A percentile compares a stretch with the other conserved stretches of the same genome.
Evolutionary conservation across 2,113 vertebrate species (phyloP).

Genomic region (Hemibagrus wyckioides): DNA sequence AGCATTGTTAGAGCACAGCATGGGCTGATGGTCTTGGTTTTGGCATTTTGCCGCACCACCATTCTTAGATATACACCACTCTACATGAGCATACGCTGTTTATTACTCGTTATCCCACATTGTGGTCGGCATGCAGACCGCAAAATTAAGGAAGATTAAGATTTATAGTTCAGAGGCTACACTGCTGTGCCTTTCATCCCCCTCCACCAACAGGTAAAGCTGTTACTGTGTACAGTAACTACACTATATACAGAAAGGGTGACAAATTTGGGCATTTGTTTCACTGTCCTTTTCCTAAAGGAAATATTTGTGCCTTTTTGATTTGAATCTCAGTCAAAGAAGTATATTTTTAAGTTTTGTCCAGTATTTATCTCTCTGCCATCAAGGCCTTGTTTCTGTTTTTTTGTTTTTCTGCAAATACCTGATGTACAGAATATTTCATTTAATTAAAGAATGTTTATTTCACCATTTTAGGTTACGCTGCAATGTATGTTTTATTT

Average conservation of each 20-base stretch:
- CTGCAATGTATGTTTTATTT: background rate
- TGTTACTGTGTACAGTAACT: slow-evolving; percentile 29
- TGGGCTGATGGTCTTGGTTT: background rate
- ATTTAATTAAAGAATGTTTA: background rate
- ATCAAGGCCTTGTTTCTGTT: slow-evolving; percentile 27
- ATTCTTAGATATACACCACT: background rate
- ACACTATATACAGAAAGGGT: slow-evolving; percentile 31
- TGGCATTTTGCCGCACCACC: background rate
- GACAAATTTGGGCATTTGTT: slow-evolving; percentile 46
- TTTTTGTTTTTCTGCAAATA: background rate
- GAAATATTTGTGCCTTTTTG: slow-evolving; percentile 51
- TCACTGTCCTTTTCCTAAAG: slow-evolving; percentile 43
- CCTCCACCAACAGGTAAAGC: slow-evolving; percentile 31
- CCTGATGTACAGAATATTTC: slow-evolving; percentile 2
- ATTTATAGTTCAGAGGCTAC: slow-evolving; percentile 26
- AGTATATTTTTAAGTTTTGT: slow-evolving; percentile 37
- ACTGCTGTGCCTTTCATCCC: slow-evolving; percentile 49
- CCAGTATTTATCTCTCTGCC: slow-evolving; percentile 15
- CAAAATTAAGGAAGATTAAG: background rate
- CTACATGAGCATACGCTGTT: background rate
- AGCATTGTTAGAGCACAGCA: slow-evolving; percentile 15
- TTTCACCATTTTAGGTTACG: background rate
- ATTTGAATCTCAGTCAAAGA: slow-evolving; percentile 33
- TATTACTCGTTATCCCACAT: slow-evolving; percentile 1
- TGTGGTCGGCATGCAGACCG: slow-evolving; percentile 1